Conservation (phyloP, 2,113 vertebrate genomes). For the Percopsis transmontana region DNA sequence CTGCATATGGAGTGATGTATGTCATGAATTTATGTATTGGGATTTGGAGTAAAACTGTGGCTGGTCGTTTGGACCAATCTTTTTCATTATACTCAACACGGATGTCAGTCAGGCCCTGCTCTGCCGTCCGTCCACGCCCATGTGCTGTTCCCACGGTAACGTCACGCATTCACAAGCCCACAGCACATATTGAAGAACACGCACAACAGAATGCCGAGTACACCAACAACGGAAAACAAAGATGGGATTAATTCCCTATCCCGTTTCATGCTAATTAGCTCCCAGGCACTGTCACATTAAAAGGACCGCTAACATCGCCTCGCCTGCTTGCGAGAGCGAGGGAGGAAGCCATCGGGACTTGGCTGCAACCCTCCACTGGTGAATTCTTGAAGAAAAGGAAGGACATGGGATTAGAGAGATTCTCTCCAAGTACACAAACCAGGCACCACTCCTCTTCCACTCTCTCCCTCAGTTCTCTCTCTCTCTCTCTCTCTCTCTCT, state of each 20-base stretch:
- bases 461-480: slow-evolving; percentile 41
- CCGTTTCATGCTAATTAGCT: slow-evolving; percentile 54
- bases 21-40: slow-evolving; percentile 52
- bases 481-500: slow-evolving; percentile 22
- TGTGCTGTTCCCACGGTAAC: slow-evolving; percentile 6
- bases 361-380: slow-evolving; percentile 65
- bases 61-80: slow-evolving; percentile 43
- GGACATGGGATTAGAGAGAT: slow-evolving; percentile 71
- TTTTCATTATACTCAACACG: slow-evolving; percentile 34
- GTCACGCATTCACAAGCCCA: slow-evolving; percentile 23
- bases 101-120: slow-evolving; percentile 29
- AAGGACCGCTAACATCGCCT: slow-evolving; percentile 57
- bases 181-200: slow-evolving; percentile 33
- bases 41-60: slow-evolving; percentile 28
- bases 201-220: slow-evolving; percentile 34
- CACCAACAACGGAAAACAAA: slow-evolving; percentile 28
- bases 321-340: slow-evolving; percentile 46
- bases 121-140: background rate
- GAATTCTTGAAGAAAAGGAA: slow-evolving; percentile 66
- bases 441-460: slow-evolving; percentile 58
- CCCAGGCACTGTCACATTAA: slow-evolving; percentile 51
- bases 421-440: slow-evolving; percentile 55
- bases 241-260: slow-evolving; percentile 13
- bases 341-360: slow-evolving; percentile 62
- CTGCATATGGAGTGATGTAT: slow-evolving; percentile 43